Evolutionary conservation across 2,797 vertebrate species (phyloP), one percentile per base, ranked within the genome.

Genomic region (Micromesistius poutassou): DNA sequence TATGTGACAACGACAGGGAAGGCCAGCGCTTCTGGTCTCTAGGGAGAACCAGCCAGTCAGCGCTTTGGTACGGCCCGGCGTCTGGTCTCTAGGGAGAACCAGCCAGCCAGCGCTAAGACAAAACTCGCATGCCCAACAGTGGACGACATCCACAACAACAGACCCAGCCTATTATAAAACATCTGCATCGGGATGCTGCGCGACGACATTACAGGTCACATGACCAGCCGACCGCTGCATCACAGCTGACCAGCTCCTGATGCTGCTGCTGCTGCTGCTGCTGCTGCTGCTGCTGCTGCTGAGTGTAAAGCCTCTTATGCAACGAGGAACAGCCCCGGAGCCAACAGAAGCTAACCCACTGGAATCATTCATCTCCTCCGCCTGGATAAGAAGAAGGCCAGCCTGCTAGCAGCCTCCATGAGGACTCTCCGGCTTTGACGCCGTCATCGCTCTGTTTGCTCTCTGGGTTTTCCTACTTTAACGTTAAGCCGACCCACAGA

Each of bases 161-260:
- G n/a, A n/a, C 35, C 33, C 19, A 55, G 71, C 82, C 55, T 73
- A 8, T 85, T 73, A 8, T 85, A 78, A 12, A 74, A 42, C n/a
- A 73, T 73, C 1, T 30, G n/a, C 33, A 74, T 73, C 82, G 81
- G 78, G 77, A 80, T 72, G 35, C 75, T 13, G 46, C 71, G 79
- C 73, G 50, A 78, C 80, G 82, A 62, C 75, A 79, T 50, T 31
- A 78, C 30, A 14, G 36, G 82, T 88, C 87, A 90, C 84, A 76
- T 89, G 87, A 82, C 22, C 2, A 22, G 36, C 13, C 66, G 6
- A 31, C 74, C 1, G 22, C 33, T 16, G 72, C 8, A 35, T 75
- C 66, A 76, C 76, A 86, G 85, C 86, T 83, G 87, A 77, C 68
- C 0, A 0, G 2, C 0, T 14, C 72, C 76, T 75, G 81, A 78